These are phyloP conservation scores for Catocala nupta DNA, from an alignment of 2,888 invertebrate genomes.

Conservation along the genomic window DNA sequence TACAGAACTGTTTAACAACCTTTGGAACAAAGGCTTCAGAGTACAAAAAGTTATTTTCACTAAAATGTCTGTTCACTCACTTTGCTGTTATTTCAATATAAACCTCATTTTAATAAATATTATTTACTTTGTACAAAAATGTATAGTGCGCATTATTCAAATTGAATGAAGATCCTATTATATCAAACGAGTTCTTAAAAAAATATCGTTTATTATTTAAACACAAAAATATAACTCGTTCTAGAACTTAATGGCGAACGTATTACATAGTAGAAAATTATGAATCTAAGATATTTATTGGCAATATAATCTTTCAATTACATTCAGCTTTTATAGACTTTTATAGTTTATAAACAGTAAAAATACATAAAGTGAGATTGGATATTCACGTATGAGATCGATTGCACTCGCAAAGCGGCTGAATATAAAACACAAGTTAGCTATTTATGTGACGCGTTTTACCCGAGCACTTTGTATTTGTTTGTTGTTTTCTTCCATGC, in stretches of 20 bases:
- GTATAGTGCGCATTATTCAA: no score
- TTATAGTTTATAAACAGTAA: conserved; percentile 8
- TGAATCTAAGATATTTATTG: no score
- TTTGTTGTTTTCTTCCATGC: conserved; percentile 43
- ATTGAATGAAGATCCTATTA: neutral
- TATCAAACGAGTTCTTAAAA: neutral
- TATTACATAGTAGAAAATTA: no score
- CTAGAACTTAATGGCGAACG: neutral
- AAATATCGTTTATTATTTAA: neutral
- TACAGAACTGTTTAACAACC: neutral
- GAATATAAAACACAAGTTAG: conserved; percentile 50
- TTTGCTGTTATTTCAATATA: no score
- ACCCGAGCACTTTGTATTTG: conserved; percentile 44
- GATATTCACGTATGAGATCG: conserved; percentile 46
- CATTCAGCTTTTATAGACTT: no score
- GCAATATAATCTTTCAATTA: no score
- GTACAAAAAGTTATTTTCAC: no score
- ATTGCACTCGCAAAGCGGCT: conserved; percentile 46
- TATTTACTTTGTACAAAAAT: no score
- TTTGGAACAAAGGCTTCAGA: neutral
- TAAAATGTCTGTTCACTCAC: no score
- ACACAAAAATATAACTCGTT: conserved; percentile 2
- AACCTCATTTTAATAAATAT: no score
- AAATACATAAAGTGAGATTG: conserved; percentile 23
- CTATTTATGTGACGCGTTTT: conserved; percentile 46